A percentile compares a stretch with the other conserved stretches of the same genome.
These are phyloP conservation scores for Margaritifera margaritifera DNA, from an alignment of 2,888 invertebrate species.

Conservation along the genomic window DNA sequence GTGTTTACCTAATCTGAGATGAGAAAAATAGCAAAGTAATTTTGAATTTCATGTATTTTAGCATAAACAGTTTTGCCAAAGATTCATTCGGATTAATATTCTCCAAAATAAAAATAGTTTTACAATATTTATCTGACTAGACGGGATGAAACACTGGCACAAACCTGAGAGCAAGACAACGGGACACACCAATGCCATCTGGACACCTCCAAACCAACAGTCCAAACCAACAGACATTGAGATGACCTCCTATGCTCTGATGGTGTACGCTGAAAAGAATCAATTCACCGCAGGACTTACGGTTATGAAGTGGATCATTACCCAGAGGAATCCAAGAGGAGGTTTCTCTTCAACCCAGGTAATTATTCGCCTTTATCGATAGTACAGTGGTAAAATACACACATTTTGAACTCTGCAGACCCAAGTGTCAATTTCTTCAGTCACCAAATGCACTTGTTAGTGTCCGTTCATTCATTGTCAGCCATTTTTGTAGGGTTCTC, in stretches of 20 bases:
- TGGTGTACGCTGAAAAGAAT: slow-evolving; percentile 56
- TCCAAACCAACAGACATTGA: slow-evolving; percentile 66
- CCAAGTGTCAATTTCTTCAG: no score
- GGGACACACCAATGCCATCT: slow-evolving; percentile 27
- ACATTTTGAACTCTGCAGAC: no score
- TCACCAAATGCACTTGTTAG: no score
- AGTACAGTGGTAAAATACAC: not conserved
- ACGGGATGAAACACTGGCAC: slow-evolving; percentile 64
- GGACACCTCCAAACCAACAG: slow-evolving; percentile 49
- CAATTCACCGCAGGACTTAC: slow-evolving; percentile 55
- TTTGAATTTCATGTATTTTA: no score
- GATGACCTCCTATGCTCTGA: slow-evolving; percentile 71
- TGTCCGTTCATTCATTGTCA: no score
- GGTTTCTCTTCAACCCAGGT: slow-evolving; percentile 73
- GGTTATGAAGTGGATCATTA: slow-evolving; percentile 69
- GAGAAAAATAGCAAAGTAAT: no score
- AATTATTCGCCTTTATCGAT: slow-evolving; percentile 1
- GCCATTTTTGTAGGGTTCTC: no score
- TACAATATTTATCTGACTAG: slow-evolving; percentile 26
- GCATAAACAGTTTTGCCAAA: no score
- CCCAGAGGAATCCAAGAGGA: slow-evolving; percentile 68
- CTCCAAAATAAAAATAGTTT: not conserved
- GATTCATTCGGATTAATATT: not conserved
- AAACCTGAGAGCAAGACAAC: slow-evolving; percentile 41
- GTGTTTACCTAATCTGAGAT: no score